These are phyloP conservation scores for Clarias magur DNA, from an alignment of 2,113 vertebrate species.

Conservation along the genomic window DNA sequence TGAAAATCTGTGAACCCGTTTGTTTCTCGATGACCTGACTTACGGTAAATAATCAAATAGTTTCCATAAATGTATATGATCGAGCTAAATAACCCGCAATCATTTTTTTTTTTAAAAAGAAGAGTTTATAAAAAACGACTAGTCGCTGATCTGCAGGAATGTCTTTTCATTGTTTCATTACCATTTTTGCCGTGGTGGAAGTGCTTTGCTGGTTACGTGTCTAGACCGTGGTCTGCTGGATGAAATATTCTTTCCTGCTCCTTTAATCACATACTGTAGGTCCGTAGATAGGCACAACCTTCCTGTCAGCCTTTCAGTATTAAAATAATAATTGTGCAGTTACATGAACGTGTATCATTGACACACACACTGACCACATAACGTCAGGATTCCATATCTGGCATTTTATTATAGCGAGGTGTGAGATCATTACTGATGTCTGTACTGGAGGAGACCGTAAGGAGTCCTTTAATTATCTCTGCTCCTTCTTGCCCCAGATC, in stretches of 20 bases:
- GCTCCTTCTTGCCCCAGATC: not conserved
- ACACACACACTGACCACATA: not conserved
- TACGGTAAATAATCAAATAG: not conserved
- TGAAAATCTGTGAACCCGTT: not conserved
- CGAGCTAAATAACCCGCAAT: not conserved
- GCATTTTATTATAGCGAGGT: not conserved
- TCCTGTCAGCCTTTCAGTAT: not conserved
- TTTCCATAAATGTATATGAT: not conserved
- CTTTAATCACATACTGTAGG: not conserved
- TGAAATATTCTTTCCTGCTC: not conserved
- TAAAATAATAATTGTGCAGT: too few species aligned
- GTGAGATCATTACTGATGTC: not conserved
- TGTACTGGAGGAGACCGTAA: not conserved
- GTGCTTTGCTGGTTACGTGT: not conserved
- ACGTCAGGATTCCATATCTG: not conserved
- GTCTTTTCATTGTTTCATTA: not conserved
- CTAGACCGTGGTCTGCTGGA: not conserved
- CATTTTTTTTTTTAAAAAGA: not conserved
- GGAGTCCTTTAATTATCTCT: constrained; percentile 17
- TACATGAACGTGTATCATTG: not conserved
- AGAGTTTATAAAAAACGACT: not conserved
- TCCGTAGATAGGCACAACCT: not conserved
- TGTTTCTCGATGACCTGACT: not conserved
- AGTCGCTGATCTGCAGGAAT: not conserved
- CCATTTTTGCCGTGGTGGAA: not conserved